Evolutionary conservation across 1,140 invertebrate genomes (phyloP).

Genomic region (Orussus abietinus): DNA sequence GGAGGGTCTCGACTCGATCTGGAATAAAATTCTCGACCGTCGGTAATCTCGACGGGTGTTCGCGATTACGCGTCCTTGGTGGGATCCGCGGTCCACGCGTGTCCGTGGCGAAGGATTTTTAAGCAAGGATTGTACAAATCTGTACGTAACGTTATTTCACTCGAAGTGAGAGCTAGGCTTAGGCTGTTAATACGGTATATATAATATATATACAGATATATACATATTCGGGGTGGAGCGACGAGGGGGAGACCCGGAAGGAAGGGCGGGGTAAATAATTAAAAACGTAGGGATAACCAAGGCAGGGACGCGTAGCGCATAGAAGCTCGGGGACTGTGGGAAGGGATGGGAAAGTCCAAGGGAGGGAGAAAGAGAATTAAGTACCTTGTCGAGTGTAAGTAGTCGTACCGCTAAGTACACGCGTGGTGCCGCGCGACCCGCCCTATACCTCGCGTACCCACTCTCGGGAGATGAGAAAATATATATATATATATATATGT

Average conservation of each 20-base stretch:
- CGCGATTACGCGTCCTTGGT: no score
- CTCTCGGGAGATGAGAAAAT: background rate
- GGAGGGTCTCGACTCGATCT: no score
- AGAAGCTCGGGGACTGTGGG: conserved; percentile 40
- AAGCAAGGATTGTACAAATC: conserved; percentile 37
- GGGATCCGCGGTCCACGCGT: no score
- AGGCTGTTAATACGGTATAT: conserved; percentile 45
- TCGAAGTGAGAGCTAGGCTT: conserved; percentile 39
- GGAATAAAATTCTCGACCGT: no score
- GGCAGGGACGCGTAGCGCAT: conserved; percentile 32
- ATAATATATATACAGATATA: no score
- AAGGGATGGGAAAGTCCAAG: conserved; percentile 9
- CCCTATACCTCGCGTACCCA: conserved; percentile 21
- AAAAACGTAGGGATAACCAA: background rate
- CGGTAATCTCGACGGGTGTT: no score
- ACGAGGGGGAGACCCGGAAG: background rate
- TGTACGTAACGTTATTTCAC: conserved; percentile 46
- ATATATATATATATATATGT: conserved; percentile 1
- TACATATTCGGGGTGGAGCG: conserved; percentile 42
- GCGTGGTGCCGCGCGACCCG: conserved; percentile 24
- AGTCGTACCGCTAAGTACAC: conserved; percentile 42
- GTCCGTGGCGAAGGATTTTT: no score
- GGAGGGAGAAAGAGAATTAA: conserved; percentile 34
- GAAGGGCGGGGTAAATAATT: background rate
- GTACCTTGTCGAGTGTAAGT: conserved; percentile 52